Conservation (phyloP, 2,888 invertebrate genomes). For the Thecocarcelia acutangulata region DNA sequence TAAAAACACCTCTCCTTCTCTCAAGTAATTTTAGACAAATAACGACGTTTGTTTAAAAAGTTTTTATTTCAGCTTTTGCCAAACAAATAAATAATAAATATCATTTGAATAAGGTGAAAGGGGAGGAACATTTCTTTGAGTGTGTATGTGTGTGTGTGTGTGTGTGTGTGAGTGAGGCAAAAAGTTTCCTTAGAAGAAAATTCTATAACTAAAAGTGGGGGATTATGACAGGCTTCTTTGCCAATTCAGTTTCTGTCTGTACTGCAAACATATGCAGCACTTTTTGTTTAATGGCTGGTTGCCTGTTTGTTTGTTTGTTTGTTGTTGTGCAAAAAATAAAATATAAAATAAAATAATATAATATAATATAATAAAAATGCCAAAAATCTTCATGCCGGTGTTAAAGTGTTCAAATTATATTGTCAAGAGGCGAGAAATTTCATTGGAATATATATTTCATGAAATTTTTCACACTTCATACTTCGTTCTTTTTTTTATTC, state of each 20-base stretch:
- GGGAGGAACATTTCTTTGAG: slow-evolving; percentile 1
- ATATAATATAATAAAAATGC: too few relatives aligned
- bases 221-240: slow-evolving; percentile 63
- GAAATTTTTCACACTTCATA: slow-evolving; percentile 65
- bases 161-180: slow-evolving; percentile 7
- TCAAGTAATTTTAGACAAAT: slow-evolving; percentile 51
- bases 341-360: too few relatives aligned
- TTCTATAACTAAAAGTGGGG: slow-evolving; percentile 19
- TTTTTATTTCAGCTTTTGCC: neutral
- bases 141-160: neutral
- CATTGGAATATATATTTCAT: slow-evolving; percentile 67
- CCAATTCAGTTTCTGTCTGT: neutral
- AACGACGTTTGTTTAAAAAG: slow-evolving; percentile 16
- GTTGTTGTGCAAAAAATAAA: slow-evolving; percentile 35
- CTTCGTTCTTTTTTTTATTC: slow-evolving; percentile 19
- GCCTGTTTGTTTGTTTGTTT: slow-evolving; percentile 6
- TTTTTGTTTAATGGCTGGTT: slow-evolving; percentile 3
- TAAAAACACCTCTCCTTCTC: slow-evolving; percentile 39
- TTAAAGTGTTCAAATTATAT: slow-evolving; percentile 65
- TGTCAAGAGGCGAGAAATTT: slow-evolving; percentile 69
- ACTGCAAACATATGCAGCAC: too few relatives aligned
- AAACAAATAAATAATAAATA: slow-evolving; percentile 5
- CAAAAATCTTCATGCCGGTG: slow-evolving; percentile 42
- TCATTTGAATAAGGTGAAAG: neutral
- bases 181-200: slow-evolving; percentile 57